Percentiles rank a stretch among this genome's conserved stretches.
Conservation (phyloP, 1,140 invertebrate species). For the Proctacanthus coquilletti region DNA sequence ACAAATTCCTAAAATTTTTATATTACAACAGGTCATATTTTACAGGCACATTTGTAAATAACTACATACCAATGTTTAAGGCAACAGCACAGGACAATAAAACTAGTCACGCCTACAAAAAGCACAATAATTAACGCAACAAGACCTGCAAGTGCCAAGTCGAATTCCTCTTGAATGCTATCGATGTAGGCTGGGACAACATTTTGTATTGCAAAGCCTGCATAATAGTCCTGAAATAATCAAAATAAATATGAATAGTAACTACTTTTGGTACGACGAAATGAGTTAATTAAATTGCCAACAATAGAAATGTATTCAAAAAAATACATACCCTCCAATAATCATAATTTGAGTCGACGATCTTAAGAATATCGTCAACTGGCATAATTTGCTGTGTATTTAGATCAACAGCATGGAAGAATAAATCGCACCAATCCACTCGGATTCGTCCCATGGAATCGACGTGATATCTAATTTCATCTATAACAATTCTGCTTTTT, state of each 20-base stretch:
- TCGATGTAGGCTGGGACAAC: constrained; percentile 50
- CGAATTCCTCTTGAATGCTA: constrained; percentile 53
- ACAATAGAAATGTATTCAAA: no score
- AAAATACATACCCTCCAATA: constrained; percentile 49
- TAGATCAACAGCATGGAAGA: constrained; percentile 68
- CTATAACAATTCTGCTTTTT: constrained; percentile 55
- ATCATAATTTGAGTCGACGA: constrained; percentile 74
- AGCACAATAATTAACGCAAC: constrained; percentile 74
- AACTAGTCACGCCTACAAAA: constrained; percentile 71
- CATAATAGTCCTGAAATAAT: constrained; percentile 24
- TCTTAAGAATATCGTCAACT: constrained; percentile 63
- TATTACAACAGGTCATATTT: not conserved
- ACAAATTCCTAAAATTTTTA: constrained; percentile 16
- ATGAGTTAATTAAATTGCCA: no score
- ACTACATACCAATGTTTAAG: constrained; percentile 61
- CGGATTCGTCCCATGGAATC: constrained; percentile 50
- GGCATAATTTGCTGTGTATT: constrained; percentile 56
- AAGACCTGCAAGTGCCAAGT: constrained; percentile 67
- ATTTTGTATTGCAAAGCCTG: constrained; percentile 67
- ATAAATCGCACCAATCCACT: constrained; percentile 72
- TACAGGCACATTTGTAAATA: constrained; percentile 4
- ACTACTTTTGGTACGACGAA: no score
- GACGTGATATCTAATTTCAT: constrained; percentile 61
- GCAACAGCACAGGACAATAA: constrained; percentile 77
- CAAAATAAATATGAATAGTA: not conserved